Evolutionary conservation across 2,888 invertebrate genomes (phyloP).

Genomic region (Luffia ferchaultella): DNA sequence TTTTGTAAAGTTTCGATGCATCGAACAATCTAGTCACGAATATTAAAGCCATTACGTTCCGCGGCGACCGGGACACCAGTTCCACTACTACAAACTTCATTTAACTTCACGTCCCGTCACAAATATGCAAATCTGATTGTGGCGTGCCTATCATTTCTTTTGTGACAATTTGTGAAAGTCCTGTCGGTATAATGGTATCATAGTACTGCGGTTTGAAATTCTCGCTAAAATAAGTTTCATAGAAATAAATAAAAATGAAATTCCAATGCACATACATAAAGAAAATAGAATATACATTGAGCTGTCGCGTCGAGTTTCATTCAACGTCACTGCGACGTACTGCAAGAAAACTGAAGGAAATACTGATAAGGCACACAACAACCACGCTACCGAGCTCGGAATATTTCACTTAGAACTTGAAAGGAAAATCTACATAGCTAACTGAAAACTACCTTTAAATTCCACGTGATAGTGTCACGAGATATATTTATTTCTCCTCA

Average conservation of each 20-base stretch:
- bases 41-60: neutral
- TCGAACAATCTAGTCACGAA: neutral
- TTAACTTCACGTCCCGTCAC: neutral
- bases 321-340: neutral
- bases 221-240: no score
- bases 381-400: neutral
- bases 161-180: no score
- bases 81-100: neutral
- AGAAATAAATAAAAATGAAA: no score
- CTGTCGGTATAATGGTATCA: no score
- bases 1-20: neutral
- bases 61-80: neutral
- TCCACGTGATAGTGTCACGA: no score
- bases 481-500: no score
- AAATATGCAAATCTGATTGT: neutral
- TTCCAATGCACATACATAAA: no score
- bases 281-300: neutral
- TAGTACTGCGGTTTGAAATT: no score
- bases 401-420: neutral
- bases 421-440: neutral
- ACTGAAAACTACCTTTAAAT: no score
- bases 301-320: neutral
- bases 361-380: neutral
- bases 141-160: no score
- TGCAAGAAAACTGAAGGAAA: neutral